phyloP scores from a whole-genome alignment of 2,797 vertebrate species.

The Fistularia commersonii region DNA sequence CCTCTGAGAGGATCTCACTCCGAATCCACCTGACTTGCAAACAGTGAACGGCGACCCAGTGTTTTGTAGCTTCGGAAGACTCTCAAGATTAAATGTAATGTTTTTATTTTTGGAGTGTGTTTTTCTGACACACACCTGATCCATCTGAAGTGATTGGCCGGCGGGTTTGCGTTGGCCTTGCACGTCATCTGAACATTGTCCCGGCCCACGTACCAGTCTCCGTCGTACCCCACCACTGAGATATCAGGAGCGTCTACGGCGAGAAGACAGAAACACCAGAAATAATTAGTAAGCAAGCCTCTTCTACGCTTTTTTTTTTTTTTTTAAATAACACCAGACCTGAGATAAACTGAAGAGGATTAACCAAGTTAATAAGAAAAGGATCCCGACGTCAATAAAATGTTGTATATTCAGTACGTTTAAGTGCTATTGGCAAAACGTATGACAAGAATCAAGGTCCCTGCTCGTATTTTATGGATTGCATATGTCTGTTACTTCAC shows the following conservation, averaged over 20 bases:
- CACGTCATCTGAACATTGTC: constrained; percentile 91
- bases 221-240: constrained; percentile 90
- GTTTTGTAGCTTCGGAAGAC: no score
- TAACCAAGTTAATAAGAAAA: no score
- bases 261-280: not conserved
- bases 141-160: constrained; percentile 90
- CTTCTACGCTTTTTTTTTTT: no score
- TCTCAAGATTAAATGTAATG: not conserved
- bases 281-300: not conserved
- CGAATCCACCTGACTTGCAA: not conserved
- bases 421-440: no score
- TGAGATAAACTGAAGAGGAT: no score
- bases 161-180: constrained; percentile 93
- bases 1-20: no score
- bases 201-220: constrained; percentile 92
- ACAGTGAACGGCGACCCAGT: not conserved
- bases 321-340: no score
- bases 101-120: not conserved
- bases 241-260: constrained; percentile 91
- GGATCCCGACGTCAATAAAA: no score
- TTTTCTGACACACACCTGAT: constrained; percentile 80
- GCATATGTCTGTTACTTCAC: no score
- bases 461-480: no score
- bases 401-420: no score
- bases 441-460: no score